Conservation (phyloP, 2,888 invertebrate genomes). For the Nipponacmea schrenckii region DNA sequence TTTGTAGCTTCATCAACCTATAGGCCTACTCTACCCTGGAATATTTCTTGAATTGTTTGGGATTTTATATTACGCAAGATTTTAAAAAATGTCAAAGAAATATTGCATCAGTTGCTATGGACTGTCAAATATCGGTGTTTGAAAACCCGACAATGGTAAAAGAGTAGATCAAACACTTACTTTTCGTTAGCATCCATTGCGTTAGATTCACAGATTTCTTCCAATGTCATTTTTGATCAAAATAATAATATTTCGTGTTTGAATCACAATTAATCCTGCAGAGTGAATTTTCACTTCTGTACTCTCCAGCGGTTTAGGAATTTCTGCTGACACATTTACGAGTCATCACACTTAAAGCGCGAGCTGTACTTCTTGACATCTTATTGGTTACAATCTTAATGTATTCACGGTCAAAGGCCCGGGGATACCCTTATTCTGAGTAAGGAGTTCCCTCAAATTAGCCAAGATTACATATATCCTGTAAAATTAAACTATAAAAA, state of each 20-base stretch:
- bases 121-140: too few species aligned
- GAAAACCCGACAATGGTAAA: too few species aligned
- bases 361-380: not conserved
- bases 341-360: slow-evolving; percentile 1
- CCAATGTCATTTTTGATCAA: not conserved
- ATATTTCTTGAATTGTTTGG: too few species aligned
- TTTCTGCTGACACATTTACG: slow-evolving; percentile 2
- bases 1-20: too few species aligned
- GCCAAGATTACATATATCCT: too few species aligned
- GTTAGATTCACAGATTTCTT: not conserved
- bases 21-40: too few species aligned
- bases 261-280: not conserved
- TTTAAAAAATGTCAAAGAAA: too few species aligned
- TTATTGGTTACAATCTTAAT: not conserved
- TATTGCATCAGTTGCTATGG: too few species aligned
- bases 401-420: slow-evolving; percentile 3
- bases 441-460: too few species aligned
- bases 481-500: not conserved
- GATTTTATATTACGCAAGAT: too few species aligned
- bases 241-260: too few species aligned
- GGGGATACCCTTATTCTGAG: not conserved
- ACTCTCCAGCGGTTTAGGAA: not conserved
- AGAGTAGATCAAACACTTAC: not conserved
- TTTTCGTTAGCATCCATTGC: not conserved
- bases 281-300: not conserved